Base-by-base conservation (phyloP, 1,140 invertebrate species). In the Cephus cinctus region DNA sequence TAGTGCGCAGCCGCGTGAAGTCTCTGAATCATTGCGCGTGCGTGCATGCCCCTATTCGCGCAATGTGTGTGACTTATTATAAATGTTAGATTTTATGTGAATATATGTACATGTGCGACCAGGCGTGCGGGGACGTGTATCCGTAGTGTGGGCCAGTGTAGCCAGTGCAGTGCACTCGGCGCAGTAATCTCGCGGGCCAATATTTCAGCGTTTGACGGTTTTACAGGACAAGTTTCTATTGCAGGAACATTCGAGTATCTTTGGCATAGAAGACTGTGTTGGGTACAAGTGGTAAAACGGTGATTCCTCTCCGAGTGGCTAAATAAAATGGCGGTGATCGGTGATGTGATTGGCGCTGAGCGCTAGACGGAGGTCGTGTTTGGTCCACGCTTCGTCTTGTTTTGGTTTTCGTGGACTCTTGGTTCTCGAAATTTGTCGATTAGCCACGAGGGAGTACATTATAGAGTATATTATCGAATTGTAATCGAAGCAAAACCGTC, bases 311-410 rank as follows among this genome's bases (percentile, higher is more conserved):
- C 6, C n/a, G 41, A 39, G 20, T 45, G 41, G 35, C 20, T 36
- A 27, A 20, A 35, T 69, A 73, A 74, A 73, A 74, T 73, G 71
- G 71, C 71, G 71, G 59, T 67, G 63, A 65, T 71, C 65, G 58
- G 60, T 60, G 61, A 59, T 59, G 52, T 54, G 53, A 56, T 52
- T 60, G 63, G 58, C 53, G 51, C 61, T 60, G 52, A 63, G 59
- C 52, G 60, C 52, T 57, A 57, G 46, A 55, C 52, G 50, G 54
- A 51, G 58, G 62, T 68, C 56, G 53, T 47, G 43, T 46, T 42
- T 34, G 25, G 46, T 42, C 52, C 54, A 55, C 56, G 56, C 49
- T 60, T n/a, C n/a, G n/a, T n/a, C 43, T 36, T 40, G 47, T 57
- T 64, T 66, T 58, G 58, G 53, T 57, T 59, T 66, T 57, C 47